Conservation (phyloP, 2,888 invertebrate species). For the Sinopyrophorus schimmeli region DNA sequence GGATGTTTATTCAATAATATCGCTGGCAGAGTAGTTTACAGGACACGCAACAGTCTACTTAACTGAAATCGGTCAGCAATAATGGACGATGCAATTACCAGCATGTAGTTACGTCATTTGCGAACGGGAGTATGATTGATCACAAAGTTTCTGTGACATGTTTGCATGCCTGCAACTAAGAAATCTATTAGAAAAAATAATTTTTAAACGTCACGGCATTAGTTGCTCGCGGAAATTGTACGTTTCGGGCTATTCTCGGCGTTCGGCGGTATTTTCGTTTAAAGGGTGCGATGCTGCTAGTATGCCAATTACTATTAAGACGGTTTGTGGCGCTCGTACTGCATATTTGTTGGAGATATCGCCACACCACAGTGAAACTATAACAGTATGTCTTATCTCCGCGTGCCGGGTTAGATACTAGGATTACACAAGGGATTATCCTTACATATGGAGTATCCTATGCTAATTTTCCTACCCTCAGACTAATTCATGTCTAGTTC, state of each 20-base stretch:
- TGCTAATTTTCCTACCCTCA: constrained; percentile 47
- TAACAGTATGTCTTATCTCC: constrained; percentile 45
- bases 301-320: constrained; percentile 41
- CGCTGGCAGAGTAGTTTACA: constrained; percentile 8
- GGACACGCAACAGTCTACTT: constrained; percentile 31
- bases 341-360: constrained; percentile 40
- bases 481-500: constrained; percentile 31
- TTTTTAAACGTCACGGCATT: constrained; percentile 28
- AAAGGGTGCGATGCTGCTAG: constrained; percentile 7
- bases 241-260: too few relatives aligned
- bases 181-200: constrained; percentile 35
- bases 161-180: constrained; percentile 36
- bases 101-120: constrained; percentile 37
- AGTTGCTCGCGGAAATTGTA: constrained; percentile 17
- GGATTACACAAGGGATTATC: constrained; percentile 55
- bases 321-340: constrained; percentile 37
- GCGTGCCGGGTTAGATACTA: constrained; percentile 46
- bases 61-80: constrained; percentile 34
- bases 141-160: constrained; percentile 36
- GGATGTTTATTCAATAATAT: constrained; percentile 32
- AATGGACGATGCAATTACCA: constrained; percentile 38
- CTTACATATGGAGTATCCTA: constrained; percentile 53
- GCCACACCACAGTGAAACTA: constrained; percentile 38
- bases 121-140: constrained; percentile 41
- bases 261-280: too few relatives aligned